Percentiles rank a stretch among this genome's conserved stretches.
These are phyloP conservation scores for Tachystola acroxantha DNA, from an alignment of 2,888 invertebrate species.

Conservation along the genomic window DNA sequence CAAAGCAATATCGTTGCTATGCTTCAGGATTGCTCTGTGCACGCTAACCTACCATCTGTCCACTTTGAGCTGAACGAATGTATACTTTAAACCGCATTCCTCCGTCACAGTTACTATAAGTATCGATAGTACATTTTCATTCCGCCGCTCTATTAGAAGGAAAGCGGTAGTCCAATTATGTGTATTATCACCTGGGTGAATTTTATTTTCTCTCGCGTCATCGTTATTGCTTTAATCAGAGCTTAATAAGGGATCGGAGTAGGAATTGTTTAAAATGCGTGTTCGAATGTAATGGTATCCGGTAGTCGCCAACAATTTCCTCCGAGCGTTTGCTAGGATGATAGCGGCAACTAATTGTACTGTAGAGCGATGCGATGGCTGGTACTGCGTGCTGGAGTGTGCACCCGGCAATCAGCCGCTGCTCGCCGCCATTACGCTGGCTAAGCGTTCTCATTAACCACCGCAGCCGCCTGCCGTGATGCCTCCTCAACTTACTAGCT, in stretches of 20 bases:
- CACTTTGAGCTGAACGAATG: constrained; percentile 38
- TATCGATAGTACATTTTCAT: constrained; percentile 31
- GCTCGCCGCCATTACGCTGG: constrained; percentile 42
- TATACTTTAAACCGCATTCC: constrained; percentile 36
- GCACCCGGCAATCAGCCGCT: constrained; percentile 45
- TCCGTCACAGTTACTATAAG: constrained; percentile 23
- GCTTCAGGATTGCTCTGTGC: constrained; percentile 35
- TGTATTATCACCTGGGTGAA: constrained; percentile 21
- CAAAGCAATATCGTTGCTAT: constrained; percentile 27
- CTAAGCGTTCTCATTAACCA: constrained; percentile 60
- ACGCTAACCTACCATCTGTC: constrained; percentile 50
- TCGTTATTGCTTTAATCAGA: constrained; percentile 10
- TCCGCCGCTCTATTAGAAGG: constrained; percentile 23
- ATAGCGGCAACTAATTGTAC: constrained; percentile 41
- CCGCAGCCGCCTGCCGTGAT: constrained; percentile 36
- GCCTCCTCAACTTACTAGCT: constrained; percentile 24
- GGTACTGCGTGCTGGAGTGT: constrained; percentile 38
- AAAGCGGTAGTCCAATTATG: constrained; percentile 24
- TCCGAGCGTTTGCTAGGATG: constrained; percentile 31
- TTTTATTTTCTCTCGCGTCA: constrained; percentile 12
- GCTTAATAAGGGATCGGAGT: constrained; percentile 8
- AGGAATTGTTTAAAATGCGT: constrained; percentile 7
- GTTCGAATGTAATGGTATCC: constrained; percentile 18
- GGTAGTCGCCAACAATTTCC: constrained; percentile 28
- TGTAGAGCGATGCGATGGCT: constrained; percentile 36